Conservation (phyloP, 2,113 vertebrate genomes). For the Peromyscus polionotus region DNA sequence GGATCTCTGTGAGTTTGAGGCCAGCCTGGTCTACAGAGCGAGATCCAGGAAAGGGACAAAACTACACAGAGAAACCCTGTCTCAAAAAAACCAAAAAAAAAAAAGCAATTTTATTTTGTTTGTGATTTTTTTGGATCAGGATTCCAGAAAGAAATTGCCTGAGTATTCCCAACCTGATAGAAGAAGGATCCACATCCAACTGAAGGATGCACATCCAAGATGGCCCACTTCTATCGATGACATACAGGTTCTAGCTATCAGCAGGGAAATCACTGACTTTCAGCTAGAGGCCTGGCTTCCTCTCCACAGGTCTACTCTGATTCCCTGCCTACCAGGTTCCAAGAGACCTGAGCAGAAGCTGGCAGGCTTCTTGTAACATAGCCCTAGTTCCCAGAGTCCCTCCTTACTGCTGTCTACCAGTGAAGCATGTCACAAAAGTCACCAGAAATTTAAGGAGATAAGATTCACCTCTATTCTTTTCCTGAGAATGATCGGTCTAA, state of each 20-base stretch:
- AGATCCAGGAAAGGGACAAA: too few relatives aligned
- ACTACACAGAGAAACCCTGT: too few relatives aligned
- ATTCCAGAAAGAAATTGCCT: neutral
- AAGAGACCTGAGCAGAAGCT: neutral
- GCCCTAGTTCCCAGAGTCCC: neutral
- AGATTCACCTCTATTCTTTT: neutral
- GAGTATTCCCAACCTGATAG: neutral
- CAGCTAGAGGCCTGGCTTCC: neutral
- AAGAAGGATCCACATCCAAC: neutral
- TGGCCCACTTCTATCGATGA: neutral
- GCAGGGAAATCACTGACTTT: neutral
- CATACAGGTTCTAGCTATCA: neutral
- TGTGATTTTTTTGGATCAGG: neutral
- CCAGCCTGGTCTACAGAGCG: too few relatives aligned
- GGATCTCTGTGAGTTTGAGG: too few relatives aligned
- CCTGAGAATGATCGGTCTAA: neutral
- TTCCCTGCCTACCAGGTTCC: neutral
- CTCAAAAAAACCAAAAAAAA: neutral
- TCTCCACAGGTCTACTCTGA: neutral
- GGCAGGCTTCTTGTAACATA: neutral
- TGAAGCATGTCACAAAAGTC: neutral
- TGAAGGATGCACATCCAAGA: neutral
- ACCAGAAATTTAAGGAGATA: neutral
- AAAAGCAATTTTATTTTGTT: slow-evolving; percentile 45
- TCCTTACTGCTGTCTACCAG: neutral